phyloP scores from a whole-genome alignment of 2,113 vertebrate genomes.

The Thymallus thymallus region DNA sequence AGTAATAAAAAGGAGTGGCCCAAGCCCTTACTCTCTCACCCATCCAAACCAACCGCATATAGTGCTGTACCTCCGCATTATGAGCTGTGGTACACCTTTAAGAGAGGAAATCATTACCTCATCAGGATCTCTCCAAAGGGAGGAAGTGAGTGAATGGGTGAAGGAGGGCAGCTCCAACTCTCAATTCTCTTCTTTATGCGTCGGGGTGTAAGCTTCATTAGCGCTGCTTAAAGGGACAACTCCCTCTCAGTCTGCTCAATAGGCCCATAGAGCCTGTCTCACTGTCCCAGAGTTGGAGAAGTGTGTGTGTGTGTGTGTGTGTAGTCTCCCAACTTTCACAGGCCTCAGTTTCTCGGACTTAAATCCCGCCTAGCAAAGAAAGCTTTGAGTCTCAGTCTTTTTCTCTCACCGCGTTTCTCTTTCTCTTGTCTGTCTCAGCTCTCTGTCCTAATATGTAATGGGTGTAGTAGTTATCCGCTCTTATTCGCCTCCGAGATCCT shows the following conservation, averaged over 20 bases:
- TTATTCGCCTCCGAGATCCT: too few species aligned
- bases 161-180: slow-evolving; percentile 55
- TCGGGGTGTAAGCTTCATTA: slow-evolving; percentile 75
- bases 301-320: too few species aligned
- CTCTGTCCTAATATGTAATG: neutral
- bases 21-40: neutral
- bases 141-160: slow-evolving; percentile 68
- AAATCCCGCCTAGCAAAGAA: neutral
- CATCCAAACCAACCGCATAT: neutral
- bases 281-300: slow-evolving; percentile 22
- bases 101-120: slow-evolving; percentile 65
- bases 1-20: too few species aligned
- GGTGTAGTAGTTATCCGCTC: too few species aligned
- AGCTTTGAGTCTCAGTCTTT: neutral
- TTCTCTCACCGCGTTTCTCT: slow-evolving; percentile 52
- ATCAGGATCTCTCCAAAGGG: slow-evolving; percentile 58
- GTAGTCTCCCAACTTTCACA: slow-evolving; percentile 24
- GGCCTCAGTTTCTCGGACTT: neutral
- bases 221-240: slow-evolving; percentile 70
- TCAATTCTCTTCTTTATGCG: slow-evolving; percentile 67
- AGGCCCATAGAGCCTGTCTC: slow-evolving; percentile 63
- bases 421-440: slow-evolving; percentile 35
- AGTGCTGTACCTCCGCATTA: slow-evolving; percentile 1
- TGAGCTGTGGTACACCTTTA: slow-evolving; percentile 52
- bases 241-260: slow-evolving; percentile 67